A percentile compares a stretch with the other conserved stretches of the same genome.
Conservation (phyloP, 1,140 invertebrate genomes). For the Portunus trituberculatus region DNA sequence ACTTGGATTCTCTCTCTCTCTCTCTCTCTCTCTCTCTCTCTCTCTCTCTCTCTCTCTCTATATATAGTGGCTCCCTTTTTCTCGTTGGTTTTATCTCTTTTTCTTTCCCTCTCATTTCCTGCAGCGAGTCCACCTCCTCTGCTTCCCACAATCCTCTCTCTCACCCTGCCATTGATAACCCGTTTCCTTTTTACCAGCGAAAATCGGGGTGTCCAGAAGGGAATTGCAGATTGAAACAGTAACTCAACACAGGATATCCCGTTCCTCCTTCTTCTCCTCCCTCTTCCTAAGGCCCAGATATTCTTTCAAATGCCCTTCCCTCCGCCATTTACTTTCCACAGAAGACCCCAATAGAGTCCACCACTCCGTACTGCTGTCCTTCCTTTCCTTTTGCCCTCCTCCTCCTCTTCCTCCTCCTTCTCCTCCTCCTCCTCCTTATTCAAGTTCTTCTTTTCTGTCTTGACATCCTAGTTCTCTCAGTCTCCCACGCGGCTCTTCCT, state of each 20-base stretch:
- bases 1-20: neutral
- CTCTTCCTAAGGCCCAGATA: neutral
- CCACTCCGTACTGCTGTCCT: no score
- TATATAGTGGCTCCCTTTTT: no score
- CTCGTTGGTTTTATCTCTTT: neutral
- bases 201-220: neutral
- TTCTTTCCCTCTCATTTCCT: neutral
- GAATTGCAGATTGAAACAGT: slow-evolving; percentile 22
- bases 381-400: no score
- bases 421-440: no score
- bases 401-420: no score
- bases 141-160: neutral
- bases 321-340: neutral
- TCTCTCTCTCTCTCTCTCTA: neutral
- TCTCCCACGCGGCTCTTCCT: no score
- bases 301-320: neutral
- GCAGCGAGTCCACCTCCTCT: neutral
- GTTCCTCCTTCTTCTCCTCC: neutral
- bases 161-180: slow-evolving; percentile 1
- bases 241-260: neutral
- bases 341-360: no score
- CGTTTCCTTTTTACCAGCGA: slow-evolving; percentile 12
- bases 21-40: neutral
- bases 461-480: no score
- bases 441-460: no score